Evolutionary conservation across 2,113 vertebrate species (phyloP), one percentile per base, ranked within the genome.

Genomic region (Osmerus eperlanus): DNA sequence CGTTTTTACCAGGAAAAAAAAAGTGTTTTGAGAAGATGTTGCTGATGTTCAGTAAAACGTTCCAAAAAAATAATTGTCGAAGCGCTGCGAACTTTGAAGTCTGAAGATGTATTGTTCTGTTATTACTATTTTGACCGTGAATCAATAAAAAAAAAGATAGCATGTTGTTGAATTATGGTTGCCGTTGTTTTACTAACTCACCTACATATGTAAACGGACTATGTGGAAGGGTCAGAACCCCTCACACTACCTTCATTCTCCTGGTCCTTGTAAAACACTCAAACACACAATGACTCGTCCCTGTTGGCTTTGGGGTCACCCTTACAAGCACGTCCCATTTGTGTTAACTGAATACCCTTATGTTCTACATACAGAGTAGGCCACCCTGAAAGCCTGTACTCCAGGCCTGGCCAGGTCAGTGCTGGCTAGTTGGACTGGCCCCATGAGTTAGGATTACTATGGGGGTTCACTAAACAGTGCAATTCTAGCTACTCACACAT

Each of bases 241-340:
- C 72, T 51, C 55, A 11, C 29, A 14, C 68, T 72, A 21, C 73
- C 59, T 78, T 63, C 66, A 76, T 83, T 81, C 83, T 70, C 73
- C 80, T 86, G 78, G 83, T 78, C 75, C 85, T 86, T 88, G 86
- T 84, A 86, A 89, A 90, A 88, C 87, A 88, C 87, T 89, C 85
- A 82, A 86, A 85, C 84, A 81, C 80, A 88, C 86, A 88, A 84
- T 83, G 84, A 83, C 77, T 79, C 78, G 60, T 85, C 78, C 78
- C 83, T 72, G 82, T 86, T 78, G 62, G 73, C 83, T 88, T 78
- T 74, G 53, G 81, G 85, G 82, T 87, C 85, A 83, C 83, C 65
- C 72, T 86, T 87, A 76, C 78, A 68, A 85, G 78, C 64, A 84
- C 74, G 71, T 84, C 86, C 82, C 82, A 87, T 90, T 90, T 88